These are phyloP conservation scores for Trididemnum miniatum DNA, from an alignment of 23 tunicate species.

Conservation along the genomic window DNA sequence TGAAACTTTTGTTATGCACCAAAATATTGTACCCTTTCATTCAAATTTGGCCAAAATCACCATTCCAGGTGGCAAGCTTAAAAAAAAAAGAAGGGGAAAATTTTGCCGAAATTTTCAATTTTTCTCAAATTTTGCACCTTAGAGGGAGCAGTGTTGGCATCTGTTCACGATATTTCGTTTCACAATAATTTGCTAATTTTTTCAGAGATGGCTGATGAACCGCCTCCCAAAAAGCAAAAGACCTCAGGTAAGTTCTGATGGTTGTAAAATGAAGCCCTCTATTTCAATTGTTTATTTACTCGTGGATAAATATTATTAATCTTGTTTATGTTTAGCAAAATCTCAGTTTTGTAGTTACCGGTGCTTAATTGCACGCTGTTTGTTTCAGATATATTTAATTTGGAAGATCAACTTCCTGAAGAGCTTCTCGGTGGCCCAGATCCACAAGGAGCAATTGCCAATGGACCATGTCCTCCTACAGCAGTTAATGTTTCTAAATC, in stretches of 20 bases:
- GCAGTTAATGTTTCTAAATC: conserved; percentile 5
- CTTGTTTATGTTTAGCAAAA: not conserved
- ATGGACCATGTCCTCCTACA: conserved; percentile 41
- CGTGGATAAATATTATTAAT: not conserved
- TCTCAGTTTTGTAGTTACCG: not conserved
- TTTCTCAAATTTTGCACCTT: no score
- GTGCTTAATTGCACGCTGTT: not conserved
- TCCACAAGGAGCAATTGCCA: conserved; percentile 17
- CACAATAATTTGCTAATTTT: no score
- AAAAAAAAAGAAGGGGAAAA: no score
- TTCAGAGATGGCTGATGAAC: conserved; percentile 79
- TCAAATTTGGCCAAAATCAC: no score
- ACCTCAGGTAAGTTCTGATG: conserved; percentile 57
- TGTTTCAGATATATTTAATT: conserved; percentile 57
- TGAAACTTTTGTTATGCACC: no score
- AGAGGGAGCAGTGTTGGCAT: no score
- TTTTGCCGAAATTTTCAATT: no score
- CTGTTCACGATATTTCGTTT: no score
- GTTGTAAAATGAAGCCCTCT: not conserved
- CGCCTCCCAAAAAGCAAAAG: conserved; percentile 74
- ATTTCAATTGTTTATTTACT: not conserved
- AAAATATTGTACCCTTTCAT: not conserved
- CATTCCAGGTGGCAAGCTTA: no score
- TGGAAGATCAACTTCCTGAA: conserved; percentile 81
- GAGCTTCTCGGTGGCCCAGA: conserved; percentile 63